A percentile compares a stretch with the other conserved stretches of the same genome.
phyloP scores from a whole-genome alignment of 2,888 invertebrate species.

The Drosophila neotestacea region DNA sequence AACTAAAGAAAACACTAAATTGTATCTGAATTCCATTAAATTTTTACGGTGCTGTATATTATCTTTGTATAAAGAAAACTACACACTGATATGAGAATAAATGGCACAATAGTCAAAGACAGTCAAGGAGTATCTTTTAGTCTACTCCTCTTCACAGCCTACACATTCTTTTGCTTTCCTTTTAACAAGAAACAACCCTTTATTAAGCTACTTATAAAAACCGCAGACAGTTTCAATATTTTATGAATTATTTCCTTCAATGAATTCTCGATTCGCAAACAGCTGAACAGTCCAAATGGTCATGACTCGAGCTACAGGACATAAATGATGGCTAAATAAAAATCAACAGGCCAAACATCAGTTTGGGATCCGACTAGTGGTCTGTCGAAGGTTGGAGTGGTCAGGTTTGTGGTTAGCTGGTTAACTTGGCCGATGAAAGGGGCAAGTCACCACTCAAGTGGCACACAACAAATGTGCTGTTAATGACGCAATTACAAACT shows the following conservation, averaged over 20 bases:
- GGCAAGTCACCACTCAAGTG: constrained; percentile 45
- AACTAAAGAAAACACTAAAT: too few relatives aligned
- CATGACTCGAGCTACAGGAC: neutral
- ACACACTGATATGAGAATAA: neutral
- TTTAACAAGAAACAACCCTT: neutral
- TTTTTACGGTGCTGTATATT: neutral
- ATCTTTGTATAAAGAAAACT: neutral
- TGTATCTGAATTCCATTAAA: neutral
- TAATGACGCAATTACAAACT: constrained; percentile 64
- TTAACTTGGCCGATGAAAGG: neutral
- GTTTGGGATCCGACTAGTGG: too few relatives aligned
- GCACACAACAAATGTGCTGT: constrained; percentile 66
- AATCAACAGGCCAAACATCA: neutral
- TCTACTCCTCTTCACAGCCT: neutral
- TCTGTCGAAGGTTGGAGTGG: neutral
- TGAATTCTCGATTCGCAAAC: constrained; percentile 22
- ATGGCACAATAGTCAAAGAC: neutral
- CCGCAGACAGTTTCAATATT: neutral
- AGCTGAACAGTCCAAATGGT: constrained; percentile 27
- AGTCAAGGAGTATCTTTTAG: neutral
- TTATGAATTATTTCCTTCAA: constrained; percentile 38
- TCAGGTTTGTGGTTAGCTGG: neutral
- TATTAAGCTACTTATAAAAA: neutral
- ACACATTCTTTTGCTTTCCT: neutral
- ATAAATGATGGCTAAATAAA: constrained; percentile 2